Conservation (phyloP, 2,888 invertebrate species). For the Acronicta psi region DNA sequence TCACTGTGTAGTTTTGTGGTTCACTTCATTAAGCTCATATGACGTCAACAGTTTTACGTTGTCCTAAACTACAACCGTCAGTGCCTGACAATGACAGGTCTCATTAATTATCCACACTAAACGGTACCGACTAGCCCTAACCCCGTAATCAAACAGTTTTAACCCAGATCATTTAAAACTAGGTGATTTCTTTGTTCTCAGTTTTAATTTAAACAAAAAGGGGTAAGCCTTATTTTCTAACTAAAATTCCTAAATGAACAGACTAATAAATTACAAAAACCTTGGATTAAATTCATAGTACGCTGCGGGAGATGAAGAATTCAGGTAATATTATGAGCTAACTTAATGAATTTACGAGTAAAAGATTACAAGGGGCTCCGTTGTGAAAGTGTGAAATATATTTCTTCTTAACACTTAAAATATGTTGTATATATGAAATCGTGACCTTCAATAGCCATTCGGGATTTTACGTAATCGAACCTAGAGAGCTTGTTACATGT, state of each 20-base stretch:
- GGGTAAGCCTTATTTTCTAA: slow-evolving; percentile 8
- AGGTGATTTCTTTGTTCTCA: slow-evolving; percentile 5
- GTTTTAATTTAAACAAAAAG: slow-evolving; percentile 7
- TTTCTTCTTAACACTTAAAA: slow-evolving; percentile 33
- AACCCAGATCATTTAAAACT: not conserved
- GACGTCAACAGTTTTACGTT: slow-evolving; percentile 28
- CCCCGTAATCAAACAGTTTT: slow-evolving; percentile 12
- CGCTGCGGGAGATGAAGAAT: slow-evolving; percentile 48
- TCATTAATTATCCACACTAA: slow-evolving; percentile 35
- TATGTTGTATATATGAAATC: slow-evolving; percentile 24
- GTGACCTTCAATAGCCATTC: slow-evolving; percentile 30
- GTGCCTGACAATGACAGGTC: slow-evolving; percentile 19
- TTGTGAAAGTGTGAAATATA: slow-evolving; percentile 49
- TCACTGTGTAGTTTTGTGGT: slow-evolving; percentile 47
- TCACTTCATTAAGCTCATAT: slow-evolving; percentile 43
- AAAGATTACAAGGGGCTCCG: slow-evolving; percentile 60
- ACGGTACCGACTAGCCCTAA: not conserved
- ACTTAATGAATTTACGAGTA: slow-evolving; percentile 67
- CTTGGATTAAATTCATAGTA: slow-evolving; percentile 46
- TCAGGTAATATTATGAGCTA: slow-evolving; percentile 57
- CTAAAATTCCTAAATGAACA: slow-evolving; percentile 35
- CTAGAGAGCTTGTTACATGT: slow-evolving; percentile 24
- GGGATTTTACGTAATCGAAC: slow-evolving; percentile 40
- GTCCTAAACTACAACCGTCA: slow-evolving; percentile 9
- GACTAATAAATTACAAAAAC: slow-evolving; percentile 47